Conservation (phyloP, 2,888 invertebrate genomes). For the Seira musarum region DNA sequence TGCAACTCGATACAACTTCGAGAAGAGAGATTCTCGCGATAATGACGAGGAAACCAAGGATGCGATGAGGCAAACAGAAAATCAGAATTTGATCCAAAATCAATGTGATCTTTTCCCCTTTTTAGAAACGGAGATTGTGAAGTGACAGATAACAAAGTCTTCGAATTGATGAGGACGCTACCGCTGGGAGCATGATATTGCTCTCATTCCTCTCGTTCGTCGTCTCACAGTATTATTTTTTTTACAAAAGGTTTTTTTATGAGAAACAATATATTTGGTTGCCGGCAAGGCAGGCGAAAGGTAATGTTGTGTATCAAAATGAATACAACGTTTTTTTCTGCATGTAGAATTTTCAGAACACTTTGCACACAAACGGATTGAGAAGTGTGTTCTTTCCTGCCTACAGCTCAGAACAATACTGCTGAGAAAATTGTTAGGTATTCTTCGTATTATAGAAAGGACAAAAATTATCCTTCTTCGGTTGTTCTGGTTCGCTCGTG, state of each 20-base stretch:
- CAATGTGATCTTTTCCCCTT: conserved; percentile 35
- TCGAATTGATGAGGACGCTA: neutral
- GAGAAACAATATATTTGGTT: no score
- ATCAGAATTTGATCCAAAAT: conserved; percentile 52
- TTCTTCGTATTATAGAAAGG: conserved; percentile 12
- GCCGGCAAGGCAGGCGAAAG: no score
- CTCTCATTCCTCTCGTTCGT: neutral
- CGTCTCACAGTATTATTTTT: no score
- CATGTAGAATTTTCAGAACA: neutral
- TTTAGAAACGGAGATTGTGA: conserved; percentile 23
- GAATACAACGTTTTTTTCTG: neutral
- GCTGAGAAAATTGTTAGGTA: neutral
- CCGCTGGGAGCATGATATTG: conserved; percentile 39
- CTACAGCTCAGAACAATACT: neutral
- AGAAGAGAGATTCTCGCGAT: conserved; percentile 5
- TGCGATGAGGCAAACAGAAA: conserved; percentile 6
- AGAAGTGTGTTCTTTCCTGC: neutral
- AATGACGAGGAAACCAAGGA: conserved; percentile 29
- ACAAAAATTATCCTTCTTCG: conserved; percentile 23
- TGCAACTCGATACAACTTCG: conserved; percentile 35
- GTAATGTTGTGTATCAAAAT: neutral
- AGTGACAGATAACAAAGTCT: conserved; percentile 50
- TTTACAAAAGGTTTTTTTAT: no score
- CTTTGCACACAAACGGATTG: neutral
- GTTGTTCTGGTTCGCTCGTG: conserved; percentile 40